A percentile compares a stretch with the other conserved stretches of the same genome.
phyloP scores from a whole-genome alignment of 2,113 vertebrate genomes.

The Narcine bancroftii region DNA sequence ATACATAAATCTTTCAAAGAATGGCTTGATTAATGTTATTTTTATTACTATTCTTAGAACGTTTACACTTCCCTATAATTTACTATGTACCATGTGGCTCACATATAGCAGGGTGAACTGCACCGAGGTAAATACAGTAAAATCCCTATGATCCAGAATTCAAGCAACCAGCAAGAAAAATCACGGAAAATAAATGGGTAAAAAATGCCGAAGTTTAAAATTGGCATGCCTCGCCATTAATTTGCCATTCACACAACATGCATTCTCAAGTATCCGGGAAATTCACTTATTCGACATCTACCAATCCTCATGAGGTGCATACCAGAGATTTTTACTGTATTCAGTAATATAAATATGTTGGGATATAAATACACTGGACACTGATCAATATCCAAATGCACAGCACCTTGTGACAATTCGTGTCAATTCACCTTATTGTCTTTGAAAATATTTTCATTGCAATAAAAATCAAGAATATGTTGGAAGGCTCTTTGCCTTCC shows the following conservation, averaged over 20 bases:
- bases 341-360: neutral
- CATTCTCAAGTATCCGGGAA: too few species aligned
- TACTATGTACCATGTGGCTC: neutral
- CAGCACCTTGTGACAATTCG: neutral
- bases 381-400: slow-evolving; percentile 19
- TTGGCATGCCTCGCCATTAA: too few species aligned
- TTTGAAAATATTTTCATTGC: neutral
- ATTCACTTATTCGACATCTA: too few species aligned
- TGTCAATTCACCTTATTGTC: slow-evolving; percentile 3
- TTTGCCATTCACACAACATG: too few species aligned
- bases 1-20: neutral
- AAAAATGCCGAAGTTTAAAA: too few species aligned
- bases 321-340: too few species aligned
- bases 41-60: neutral
- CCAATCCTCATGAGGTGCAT: too few species aligned
- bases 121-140: neutral
- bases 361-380: slow-evolving; percentile 19
- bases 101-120: neutral
- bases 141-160: too few species aligned
- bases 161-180: too few species aligned
- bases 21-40: neutral
- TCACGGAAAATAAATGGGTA: too few species aligned
- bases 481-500: slow-evolving; percentile 15
- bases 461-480: slow-evolving; percentile 3
- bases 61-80: neutral